phyloP scores from a whole-genome alignment of 2,888 invertebrate genomes.

The Dasysyrphus albostriatus region DNA sequence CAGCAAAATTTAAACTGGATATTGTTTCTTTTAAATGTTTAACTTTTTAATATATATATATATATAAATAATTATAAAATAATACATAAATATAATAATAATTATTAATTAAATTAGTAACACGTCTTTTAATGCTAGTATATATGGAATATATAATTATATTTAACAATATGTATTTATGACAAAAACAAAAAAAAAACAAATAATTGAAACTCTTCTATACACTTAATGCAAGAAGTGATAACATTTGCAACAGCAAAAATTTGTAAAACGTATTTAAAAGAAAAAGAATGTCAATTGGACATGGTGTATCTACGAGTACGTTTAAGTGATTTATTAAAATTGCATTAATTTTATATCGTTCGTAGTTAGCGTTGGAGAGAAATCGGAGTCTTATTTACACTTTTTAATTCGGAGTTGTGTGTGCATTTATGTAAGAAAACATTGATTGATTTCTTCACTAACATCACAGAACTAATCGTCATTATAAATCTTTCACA shows the following conservation, averaged over 20 bases:
- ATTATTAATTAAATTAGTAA: conserved; percentile 74
- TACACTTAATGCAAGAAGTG: conserved; percentile 54
- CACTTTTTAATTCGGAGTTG: conserved; percentile 10
- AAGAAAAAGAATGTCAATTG: conserved; percentile 17
- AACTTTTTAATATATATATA: conserved; percentile 75
- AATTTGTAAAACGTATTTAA: background rate
- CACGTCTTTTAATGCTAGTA: conserved; percentile 75
- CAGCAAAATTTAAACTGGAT: conserved; percentile 65
- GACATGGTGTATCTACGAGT: conserved; percentile 29
- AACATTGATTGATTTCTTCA: background rate
- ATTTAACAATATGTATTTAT: conserved; percentile 62
- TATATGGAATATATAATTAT: conserved; percentile 64
- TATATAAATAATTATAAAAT: conserved; percentile 76
- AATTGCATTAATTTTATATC: conserved; percentile 18
- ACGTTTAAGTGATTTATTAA: conserved; percentile 16
- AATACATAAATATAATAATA: conserved; percentile 76
- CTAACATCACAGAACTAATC: background rate
- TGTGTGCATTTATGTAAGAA: conserved; percentile 25
- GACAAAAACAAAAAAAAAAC: conserved; percentile 41
- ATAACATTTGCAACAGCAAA: conserved; percentile 35
- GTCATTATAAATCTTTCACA: background rate
- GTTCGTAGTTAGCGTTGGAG: conserved; percentile 9
- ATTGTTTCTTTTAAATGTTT: conserved; percentile 76
- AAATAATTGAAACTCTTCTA: conserved; percentile 61
- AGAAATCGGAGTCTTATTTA: background rate